Evolutionary conservation across 2,113 vertebrate species (phyloP).

Genomic region (Ammospiza caudacuta): DNA sequence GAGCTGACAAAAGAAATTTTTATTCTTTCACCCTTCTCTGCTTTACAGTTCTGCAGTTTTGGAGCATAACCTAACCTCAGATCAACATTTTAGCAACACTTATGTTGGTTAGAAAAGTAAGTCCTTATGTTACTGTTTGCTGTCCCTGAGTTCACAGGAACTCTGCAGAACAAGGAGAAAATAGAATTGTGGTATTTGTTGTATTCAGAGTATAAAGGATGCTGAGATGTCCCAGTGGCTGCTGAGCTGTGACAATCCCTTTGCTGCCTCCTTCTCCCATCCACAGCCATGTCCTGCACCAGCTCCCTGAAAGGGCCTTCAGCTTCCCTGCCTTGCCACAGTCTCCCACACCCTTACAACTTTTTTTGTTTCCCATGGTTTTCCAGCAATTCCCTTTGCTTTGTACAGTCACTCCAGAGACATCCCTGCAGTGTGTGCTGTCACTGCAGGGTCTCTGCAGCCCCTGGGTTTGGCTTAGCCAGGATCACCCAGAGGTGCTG

Average conservation of each 20-base stretch:
- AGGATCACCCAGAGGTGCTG: background rate
- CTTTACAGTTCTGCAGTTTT: background rate
- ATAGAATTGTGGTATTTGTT: background rate
- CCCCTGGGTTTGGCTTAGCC: background rate
- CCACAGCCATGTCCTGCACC: accelerated
- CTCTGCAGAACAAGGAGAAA: background rate
- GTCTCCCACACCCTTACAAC: background rate
- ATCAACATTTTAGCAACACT: background rate
- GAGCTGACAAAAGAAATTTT: background rate
- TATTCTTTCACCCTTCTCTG: background rate
- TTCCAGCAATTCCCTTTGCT: background rate
- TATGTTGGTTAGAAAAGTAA: background rate
- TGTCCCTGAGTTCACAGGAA: background rate
- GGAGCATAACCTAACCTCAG: background rate
- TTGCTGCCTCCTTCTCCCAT: background rate
- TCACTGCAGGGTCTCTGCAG: background rate
- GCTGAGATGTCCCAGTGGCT: background rate
- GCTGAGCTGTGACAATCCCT: background rate
- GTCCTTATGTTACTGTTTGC: background rate
- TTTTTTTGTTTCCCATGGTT: background rate
- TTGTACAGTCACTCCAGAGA: background rate
- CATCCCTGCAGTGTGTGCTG: background rate
- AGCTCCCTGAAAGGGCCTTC: background rate
- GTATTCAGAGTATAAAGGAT: background rate
- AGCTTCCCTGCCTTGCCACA: background rate